Percentiles rank a stretch among this genome's conserved stretches.
Conservation (phyloP, 92 coral and sea anemone species). For the Epizoanthus ramosus region DNA sequence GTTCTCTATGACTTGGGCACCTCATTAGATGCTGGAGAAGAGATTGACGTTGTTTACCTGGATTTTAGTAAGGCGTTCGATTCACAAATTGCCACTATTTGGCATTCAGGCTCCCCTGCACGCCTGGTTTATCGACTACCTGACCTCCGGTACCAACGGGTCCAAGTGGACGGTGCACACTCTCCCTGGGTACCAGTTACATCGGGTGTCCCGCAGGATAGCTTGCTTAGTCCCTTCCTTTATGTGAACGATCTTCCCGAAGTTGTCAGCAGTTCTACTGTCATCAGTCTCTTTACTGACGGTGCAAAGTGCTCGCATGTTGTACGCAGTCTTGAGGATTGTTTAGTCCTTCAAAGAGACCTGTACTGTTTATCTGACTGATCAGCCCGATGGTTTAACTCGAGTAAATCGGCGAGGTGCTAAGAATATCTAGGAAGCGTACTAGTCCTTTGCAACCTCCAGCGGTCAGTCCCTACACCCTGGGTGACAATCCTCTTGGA, state of each 20-base stretch:
- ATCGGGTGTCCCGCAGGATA: no score
- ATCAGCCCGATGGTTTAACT: constrained; percentile 33
- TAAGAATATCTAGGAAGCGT: constrained; percentile 48
- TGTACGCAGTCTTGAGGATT: constrained; percentile 23
- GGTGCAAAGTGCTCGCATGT: constrained; percentile 46
- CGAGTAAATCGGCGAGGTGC: constrained; percentile 35
- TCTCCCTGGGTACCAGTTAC: no score
- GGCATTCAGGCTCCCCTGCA: constrained; percentile 36
- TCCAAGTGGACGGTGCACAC: no score
- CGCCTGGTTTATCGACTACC: constrained; percentile 37
- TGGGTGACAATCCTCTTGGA: constrained; percentile 40
- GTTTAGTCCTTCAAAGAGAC: constrained; percentile 28
- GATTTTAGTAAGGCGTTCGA: constrained; percentile 67
- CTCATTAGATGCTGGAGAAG: constrained; percentile 48
- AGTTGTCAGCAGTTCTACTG: neutral
- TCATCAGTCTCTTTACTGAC: constrained; percentile 48
- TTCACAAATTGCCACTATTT: constrained; percentile 34
- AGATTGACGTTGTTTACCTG: constrained; percentile 54
- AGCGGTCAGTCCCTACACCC: constrained; percentile 31
- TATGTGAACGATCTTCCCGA: constrained; percentile 53
- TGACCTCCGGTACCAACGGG: neutral
- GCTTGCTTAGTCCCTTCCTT: neutral
- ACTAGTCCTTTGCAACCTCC: constrained; percentile 39
- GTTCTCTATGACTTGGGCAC: constrained; percentile 42
- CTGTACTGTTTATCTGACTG: constrained; percentile 37